Evolutionary conservation across 1,140 invertebrate species (phyloP), one percentile per base, ranked within the genome.

Genomic region (Phymorhynchus buccinoides): DNA sequence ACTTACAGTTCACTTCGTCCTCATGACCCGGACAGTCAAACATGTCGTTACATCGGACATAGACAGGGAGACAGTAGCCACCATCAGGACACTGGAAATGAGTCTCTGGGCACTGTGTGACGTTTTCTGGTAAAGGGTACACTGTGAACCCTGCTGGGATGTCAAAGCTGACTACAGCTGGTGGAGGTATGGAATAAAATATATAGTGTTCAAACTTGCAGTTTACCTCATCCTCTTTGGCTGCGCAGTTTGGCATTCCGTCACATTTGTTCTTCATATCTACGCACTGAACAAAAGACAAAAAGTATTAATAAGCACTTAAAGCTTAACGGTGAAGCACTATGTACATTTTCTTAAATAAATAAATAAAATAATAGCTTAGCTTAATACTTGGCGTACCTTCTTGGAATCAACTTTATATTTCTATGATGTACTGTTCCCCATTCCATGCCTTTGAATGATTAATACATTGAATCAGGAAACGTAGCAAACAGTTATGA

Each of bases 31-130:
- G 77, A 44, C 77, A 79, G 77, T 79, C 77, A 41, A 39, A 42
- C 12, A 79, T 39, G 52, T 62, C 85, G 41, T 79, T 79, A 79
- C 77, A 79, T 27, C 77, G 22, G 32, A 79, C 39, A 30, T 79
- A 80, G 62, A 62, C 75, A 42, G 68, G 44, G 16, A 71, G 6
- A 44, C 75, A 62, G 68, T 48, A 79, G n/a, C 27, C 18, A 30
- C n/a, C n/a, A 27, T n/a, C 41, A 27, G 37, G 41, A 41, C 37
- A 41, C 18, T 4, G 4, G 18, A 79, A 16, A 41, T 42, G 77
- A 7, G 77, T 79, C n/a, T 79, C 41, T 79, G 77, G 77, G 44
- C 77, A 79, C 39, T 30, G 42, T 1, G n/a, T 18, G 7, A 22
- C 27, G 18, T n/a, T 16, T 1, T 41, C 16, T 79, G n/a, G 39